Evolutionary conservation across 2,113 vertebrate species (phyloP).

Genomic region (Halichoeres trimaculatus): DNA sequence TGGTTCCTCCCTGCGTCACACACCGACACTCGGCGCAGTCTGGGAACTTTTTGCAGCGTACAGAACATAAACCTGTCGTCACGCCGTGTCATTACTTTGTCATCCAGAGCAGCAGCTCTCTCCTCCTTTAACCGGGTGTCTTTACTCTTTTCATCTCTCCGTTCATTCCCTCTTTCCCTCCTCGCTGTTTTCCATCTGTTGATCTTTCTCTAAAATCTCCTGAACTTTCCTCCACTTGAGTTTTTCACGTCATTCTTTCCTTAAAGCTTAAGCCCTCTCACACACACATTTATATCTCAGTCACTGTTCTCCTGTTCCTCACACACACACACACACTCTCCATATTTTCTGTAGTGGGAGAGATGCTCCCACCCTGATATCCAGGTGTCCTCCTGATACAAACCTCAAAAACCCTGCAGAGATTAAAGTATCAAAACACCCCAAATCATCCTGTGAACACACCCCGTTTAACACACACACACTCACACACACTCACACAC

Average conservation of each 20-base stretch:
- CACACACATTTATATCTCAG: too few relatives aligned
- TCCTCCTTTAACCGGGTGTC: neutral
- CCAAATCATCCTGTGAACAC: conserved; percentile 14
- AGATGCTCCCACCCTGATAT: conserved; percentile 66
- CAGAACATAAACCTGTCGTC: conserved; percentile 69
- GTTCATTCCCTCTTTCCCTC: conserved; percentile 1
- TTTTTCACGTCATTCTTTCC: too few relatives aligned
- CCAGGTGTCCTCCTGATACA: conserved; percentile 65
- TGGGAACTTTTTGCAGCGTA: conserved; percentile 43
- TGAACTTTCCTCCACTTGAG: neutral
- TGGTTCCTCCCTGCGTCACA: too few relatives aligned
- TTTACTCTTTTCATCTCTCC: conserved; percentile 40
- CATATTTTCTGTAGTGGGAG: conserved; percentile 8
- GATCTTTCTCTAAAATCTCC: conserved; percentile 15
- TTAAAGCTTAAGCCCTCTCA: too few relatives aligned
- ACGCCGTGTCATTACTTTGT: conserved; percentile 59
- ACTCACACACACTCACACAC: conserved; percentile 17
- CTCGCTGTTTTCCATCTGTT: conserved; percentile 12
- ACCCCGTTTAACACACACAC: conserved; percentile 8
- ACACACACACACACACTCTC: too few relatives aligned
- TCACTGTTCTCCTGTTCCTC: too few relatives aligned
- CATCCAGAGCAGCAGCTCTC: conserved; percentile 38
- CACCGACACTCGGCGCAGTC: conserved; percentile 24
- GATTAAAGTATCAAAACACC: conserved; percentile 20
- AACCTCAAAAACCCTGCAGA: conserved; percentile 11